These are phyloP conservation scores for Ciconia stormi DNA, from an alignment of 2,113 vertebrate genomes.

Conservation along the genomic window DNA sequence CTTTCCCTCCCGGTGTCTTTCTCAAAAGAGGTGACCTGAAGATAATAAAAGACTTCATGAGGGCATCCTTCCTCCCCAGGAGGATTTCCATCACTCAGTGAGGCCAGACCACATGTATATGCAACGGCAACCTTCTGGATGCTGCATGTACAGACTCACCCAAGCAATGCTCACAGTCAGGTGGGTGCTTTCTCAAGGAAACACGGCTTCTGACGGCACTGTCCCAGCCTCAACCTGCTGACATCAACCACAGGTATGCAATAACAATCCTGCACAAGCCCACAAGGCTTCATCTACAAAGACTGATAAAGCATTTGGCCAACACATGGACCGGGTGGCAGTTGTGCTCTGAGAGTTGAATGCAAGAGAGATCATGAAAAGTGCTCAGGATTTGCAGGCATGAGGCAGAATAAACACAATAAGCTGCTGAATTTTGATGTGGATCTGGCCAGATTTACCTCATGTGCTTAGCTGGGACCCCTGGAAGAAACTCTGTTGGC, in stretches of 20 bases:
- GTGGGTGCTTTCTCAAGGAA: not conserved
- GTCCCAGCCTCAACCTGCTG: not conserved
- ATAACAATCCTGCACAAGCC: not conserved
- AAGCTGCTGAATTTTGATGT: not conserved
- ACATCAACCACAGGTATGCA: not conserved
- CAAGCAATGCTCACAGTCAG: not conserved
- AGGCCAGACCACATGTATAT: not conserved
- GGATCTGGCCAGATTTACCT: not conserved
- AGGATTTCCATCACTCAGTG: not conserved
- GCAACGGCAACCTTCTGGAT: not conserved
- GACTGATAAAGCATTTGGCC: not conserved
- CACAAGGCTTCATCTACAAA: not conserved
- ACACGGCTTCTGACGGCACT: fast-evolving
- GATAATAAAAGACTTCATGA: not conserved
- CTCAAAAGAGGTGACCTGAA: not conserved
- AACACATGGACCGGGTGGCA: not conserved
- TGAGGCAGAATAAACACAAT: not conserved
- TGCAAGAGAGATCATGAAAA: not conserved
- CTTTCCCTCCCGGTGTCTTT: not conserved
- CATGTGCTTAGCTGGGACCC: not conserved
- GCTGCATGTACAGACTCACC: not conserved
- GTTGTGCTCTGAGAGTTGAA: not conserved
- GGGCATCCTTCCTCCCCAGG: not conserved
- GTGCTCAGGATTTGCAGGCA: not conserved
- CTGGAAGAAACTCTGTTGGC: not conserved